Evolutionary conservation across 2,113 vertebrate species (phyloP).

Genomic region (Cyprinodon variegatus): DNA sequence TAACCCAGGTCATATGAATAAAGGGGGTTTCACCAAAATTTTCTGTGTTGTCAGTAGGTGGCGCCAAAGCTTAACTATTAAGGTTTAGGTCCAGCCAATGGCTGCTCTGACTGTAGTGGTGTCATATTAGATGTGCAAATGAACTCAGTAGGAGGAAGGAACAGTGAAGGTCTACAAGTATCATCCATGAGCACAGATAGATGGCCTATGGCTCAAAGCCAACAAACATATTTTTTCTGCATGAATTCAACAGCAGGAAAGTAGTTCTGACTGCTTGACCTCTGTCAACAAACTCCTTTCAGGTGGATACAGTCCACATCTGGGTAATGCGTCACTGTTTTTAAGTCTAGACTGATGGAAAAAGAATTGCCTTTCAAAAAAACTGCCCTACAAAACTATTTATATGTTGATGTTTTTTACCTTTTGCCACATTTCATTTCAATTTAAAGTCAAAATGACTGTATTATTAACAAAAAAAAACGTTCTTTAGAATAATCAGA

Average conservation of each 20-base stretch:
- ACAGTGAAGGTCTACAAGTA: background rate
- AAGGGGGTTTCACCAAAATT: background rate
- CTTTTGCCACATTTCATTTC: background rate
- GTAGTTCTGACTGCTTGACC: conserved; percentile 29
- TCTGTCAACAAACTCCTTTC: conserved; percentile 26
- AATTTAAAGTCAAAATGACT: background rate
- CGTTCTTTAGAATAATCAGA: background rate
- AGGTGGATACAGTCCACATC: conserved; percentile 31
- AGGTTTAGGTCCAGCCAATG: background rate
- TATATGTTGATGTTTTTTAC: background rate
- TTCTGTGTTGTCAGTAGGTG: conserved; percentile 43
- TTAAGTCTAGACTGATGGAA: background rate
- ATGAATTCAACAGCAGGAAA: conserved; percentile 21
- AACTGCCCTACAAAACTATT: background rate
- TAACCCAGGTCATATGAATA: conserved; percentile 28
- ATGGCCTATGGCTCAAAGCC: conserved; percentile 21
- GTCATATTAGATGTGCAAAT: background rate
- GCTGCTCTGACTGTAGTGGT: background rate
- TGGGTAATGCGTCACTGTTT: conserved; percentile 17
- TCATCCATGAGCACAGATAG: conserved; percentile 1
- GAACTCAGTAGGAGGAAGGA: background rate
- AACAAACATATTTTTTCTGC: conserved; percentile 1
- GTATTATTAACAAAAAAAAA: background rate
- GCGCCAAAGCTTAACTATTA: conserved; percentile 37
- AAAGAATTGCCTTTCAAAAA: background rate